phyloP scores from a whole-genome alignment of 64 coral and sea anemone species.

The Dendronephthya gigantea region DNA sequence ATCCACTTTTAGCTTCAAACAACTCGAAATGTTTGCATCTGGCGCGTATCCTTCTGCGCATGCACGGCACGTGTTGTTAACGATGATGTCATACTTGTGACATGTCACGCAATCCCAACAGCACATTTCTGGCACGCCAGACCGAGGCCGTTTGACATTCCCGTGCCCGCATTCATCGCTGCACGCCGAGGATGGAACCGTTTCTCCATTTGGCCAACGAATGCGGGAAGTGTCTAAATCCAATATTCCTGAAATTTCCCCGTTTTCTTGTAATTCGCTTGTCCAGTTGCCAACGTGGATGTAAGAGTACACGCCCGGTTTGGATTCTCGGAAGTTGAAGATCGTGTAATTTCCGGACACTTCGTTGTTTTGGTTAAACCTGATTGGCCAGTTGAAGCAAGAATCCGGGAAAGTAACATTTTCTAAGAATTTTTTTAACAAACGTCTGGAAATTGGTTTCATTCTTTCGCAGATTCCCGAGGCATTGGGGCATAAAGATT shows the following conservation, averaged over 20 bases:
- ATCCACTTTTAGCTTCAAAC: constrained; percentile 33
- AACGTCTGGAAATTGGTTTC: not conserved
- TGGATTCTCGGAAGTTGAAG: constrained; percentile 22
- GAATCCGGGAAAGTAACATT: constrained; percentile 44
- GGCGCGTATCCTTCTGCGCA: constrained; percentile 54
- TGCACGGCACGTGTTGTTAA: constrained; percentile 56
- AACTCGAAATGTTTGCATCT: constrained; percentile 30
- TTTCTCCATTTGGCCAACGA: constrained; percentile 6
- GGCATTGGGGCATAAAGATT: constrained; percentile 17
- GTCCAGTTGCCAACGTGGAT: constrained; percentile 59
- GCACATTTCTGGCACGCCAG: not conserved
- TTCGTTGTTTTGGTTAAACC: constrained; percentile 44
- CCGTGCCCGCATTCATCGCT: not conserved
- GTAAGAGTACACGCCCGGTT: not conserved
- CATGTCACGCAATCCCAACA: constrained; percentile 71
- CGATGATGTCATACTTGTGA: constrained; percentile 28
- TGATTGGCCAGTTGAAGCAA: constrained; percentile 24
- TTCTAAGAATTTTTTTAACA: constrained; percentile 21
- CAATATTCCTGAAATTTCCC: constrained; percentile 48
- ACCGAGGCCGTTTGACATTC: not conserved
- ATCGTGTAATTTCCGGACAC: constrained; percentile 62
- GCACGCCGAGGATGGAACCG: not conserved
- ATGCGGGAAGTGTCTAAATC: constrained; percentile 37
- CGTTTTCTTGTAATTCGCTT: constrained; percentile 34
- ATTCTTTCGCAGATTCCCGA: constrained; percentile 21